phyloP scores from a whole-genome alignment of 2,888 invertebrate species.

The Horisme vitalbata region DNA sequence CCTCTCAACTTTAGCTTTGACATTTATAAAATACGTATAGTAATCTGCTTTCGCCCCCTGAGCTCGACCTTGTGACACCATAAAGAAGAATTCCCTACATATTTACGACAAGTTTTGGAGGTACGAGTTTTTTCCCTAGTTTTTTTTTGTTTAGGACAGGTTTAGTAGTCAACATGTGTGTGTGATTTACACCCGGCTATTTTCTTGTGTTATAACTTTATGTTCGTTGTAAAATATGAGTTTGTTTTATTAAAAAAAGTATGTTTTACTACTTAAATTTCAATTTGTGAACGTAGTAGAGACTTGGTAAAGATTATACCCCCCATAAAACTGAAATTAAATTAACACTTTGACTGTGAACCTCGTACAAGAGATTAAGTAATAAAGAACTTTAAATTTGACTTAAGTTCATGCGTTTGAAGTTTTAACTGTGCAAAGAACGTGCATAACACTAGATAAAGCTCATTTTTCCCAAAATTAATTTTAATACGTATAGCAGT shows the following conservation, averaged over 20 bases:
- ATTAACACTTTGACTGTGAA: too few relatives aligned
- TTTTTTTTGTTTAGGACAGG: conserved; percentile 26
- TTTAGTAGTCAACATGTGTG: conserved; percentile 23
- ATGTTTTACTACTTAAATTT: too few relatives aligned
- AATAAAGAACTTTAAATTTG: too few relatives aligned
- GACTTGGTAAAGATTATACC: too few relatives aligned
- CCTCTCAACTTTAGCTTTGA: conserved; percentile 39
- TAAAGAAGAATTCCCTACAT: conserved; percentile 36
- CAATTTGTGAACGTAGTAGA: too few relatives aligned
- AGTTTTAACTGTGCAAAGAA: too few relatives aligned
- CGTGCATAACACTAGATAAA: too few relatives aligned
- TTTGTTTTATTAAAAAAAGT: conserved; percentile 13
- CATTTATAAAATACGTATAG: conserved; percentile 36
- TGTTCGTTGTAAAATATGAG: conserved; percentile 10
- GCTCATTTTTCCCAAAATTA: too few relatives aligned
- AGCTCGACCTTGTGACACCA: conserved; percentile 32
- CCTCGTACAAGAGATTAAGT: too few relatives aligned
- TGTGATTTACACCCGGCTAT: conserved; percentile 24
- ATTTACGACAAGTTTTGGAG: conserved; percentile 33
- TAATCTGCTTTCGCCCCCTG: conserved; percentile 33
- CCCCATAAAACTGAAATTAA: too few relatives aligned
- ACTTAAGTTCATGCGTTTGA: too few relatives aligned
- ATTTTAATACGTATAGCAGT: too few relatives aligned
- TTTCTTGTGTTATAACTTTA: conserved; percentile 3
- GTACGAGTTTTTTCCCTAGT: conserved; percentile 23